These are phyloP conservation scores for Quiscalus mexicanus DNA, from an alignment of 2,113 vertebrate genomes.

Conservation along the genomic window DNA sequence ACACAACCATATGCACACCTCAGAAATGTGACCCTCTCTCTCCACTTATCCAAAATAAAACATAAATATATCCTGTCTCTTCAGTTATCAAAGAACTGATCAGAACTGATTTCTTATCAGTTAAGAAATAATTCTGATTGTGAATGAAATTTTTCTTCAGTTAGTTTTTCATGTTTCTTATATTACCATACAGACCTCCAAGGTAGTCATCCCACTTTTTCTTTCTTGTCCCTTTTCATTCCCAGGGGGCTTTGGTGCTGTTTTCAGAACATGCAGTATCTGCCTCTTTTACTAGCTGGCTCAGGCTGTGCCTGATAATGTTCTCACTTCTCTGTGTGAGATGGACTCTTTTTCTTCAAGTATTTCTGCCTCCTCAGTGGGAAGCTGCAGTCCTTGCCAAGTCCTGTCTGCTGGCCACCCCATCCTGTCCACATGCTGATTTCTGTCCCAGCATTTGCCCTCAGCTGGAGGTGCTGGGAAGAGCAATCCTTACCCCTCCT, in stretches of 20 bases:
- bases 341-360: background rate
- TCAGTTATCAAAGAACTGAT: background rate
- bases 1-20: background rate
- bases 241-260: fast-evolving
- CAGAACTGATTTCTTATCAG: background rate
- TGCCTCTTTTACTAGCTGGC: background rate
- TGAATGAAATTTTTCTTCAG: background rate
- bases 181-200: background rate
- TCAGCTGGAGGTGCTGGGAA: background rate
- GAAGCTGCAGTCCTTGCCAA: background rate
- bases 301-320: background rate
- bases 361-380: background rate
- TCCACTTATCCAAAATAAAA: background rate
- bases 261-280: background rate
- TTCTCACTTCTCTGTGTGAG: background rate
- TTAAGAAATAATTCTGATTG: background rate
- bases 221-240: background rate
- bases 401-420: background rate
- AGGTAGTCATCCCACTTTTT: background rate
- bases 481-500: background rate
- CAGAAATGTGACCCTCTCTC: background rate
- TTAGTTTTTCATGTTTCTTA: background rate
- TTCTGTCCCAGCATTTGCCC: background rate
- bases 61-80: background rate
- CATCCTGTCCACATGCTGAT: background rate